Evolutionary conservation across 2,113 vertebrate species (phyloP).

Genomic region (Tauraco erythrolophus): DNA sequence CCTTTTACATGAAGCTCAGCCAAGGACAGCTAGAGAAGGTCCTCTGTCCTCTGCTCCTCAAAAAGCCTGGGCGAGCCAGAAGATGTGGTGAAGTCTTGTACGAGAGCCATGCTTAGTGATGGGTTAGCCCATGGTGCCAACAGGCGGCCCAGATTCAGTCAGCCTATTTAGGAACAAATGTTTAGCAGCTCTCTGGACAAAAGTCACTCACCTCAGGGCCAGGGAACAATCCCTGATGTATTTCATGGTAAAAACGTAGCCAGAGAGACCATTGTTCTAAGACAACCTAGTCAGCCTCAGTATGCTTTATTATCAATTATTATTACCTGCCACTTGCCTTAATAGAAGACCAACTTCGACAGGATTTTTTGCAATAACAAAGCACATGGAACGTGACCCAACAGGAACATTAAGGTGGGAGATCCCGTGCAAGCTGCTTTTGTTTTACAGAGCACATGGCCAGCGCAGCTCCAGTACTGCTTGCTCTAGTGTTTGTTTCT

Average conservation of each 20-base stretch:
- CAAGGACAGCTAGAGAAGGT: neutral
- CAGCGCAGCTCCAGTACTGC: neutral
- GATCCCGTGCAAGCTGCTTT: neutral
- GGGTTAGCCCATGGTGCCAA: neutral
- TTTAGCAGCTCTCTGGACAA: too few species aligned
- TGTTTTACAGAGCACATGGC: rapidly evolving
- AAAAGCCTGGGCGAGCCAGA: neutral
- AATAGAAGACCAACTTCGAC: neutral
- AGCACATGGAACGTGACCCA: neutral
- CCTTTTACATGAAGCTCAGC: neutral
- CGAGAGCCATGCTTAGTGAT: neutral
- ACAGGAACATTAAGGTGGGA: neutral
- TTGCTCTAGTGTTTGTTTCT: slow-evolving; percentile 30
- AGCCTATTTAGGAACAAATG: neutral
- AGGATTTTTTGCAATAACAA: neutral
- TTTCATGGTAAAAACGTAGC: neutral
- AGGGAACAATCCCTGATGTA: neutral
- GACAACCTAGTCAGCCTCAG: neutral
- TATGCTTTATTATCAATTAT: neutral
- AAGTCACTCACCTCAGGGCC: neutral
- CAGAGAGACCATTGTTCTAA: neutral
- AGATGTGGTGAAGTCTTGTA: rapidly evolving
- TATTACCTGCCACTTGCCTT: neutral
- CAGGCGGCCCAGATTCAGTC: neutral
- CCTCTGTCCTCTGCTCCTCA: neutral